Conservation (phyloP, 2,888 invertebrate species). For the Patella pellucida region DNA sequence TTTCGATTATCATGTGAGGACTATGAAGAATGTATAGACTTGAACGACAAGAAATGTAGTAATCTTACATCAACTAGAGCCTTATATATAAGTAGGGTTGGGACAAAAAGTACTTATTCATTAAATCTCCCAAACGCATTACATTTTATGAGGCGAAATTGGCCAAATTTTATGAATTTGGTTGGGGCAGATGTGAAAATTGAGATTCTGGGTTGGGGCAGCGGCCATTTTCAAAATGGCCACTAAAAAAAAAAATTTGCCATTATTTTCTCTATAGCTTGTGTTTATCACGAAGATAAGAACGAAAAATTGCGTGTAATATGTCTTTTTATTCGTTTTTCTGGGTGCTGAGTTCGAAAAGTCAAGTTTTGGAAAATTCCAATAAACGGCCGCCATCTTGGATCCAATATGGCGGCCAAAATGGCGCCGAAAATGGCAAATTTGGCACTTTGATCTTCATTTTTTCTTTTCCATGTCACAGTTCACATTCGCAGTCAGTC, state of each 20-base stretch:
- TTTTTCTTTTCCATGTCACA: too few species aligned
- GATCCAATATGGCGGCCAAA: constrained; percentile 9
- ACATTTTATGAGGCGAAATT: not conserved
- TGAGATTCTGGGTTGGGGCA: not conserved
- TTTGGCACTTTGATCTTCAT: not conserved
- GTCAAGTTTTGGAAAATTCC: not conserved
- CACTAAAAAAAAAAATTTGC: not conserved
- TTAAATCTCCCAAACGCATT: not conserved
- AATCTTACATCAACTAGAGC: too few species aligned
- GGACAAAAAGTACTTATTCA: not conserved
- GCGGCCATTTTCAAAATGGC: constrained; percentile 6
- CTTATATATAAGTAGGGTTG: constrained; percentile 7
- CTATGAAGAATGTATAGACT: too few species aligned
- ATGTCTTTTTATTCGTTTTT: not conserved
- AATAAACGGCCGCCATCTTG: not conserved
- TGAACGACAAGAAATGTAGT: too few species aligned
- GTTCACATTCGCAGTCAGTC: too few species aligned
- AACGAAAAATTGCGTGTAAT: not conserved
- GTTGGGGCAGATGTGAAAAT: not conserved
- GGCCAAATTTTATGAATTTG: not conserved
- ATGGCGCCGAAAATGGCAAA: not conserved
- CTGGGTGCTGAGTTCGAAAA: not conserved
- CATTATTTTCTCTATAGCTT: not conserved
- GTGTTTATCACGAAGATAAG: not conserved
- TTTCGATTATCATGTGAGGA: too few species aligned